phyloP scores from a whole-genome alignment of 2,888 invertebrate species.

The Lathronympha strigana region DNA sequence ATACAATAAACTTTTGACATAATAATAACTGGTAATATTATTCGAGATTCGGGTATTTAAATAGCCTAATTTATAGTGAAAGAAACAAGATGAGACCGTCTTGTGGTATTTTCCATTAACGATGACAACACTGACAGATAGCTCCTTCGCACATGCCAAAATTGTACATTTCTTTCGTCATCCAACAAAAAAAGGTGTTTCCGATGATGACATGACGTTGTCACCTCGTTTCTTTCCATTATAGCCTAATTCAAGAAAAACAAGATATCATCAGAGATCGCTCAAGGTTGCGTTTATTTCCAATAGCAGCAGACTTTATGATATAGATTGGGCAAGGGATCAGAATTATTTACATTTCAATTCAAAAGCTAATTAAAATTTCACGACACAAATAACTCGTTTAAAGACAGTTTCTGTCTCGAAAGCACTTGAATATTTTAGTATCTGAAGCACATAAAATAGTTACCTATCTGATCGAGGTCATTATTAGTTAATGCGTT shows the following conservation, averaged over 20 bases:
- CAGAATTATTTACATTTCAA: constrained; percentile 61
- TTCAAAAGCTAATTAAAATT: constrained; percentile 42
- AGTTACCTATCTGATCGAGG: constrained; percentile 45
- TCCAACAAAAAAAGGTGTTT: too few relatives aligned
- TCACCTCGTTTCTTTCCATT: too few relatives aligned
- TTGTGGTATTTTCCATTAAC: too few relatives aligned
- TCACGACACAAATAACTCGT: constrained; percentile 49
- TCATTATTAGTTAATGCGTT: constrained; percentile 46
- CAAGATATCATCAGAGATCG: too few relatives aligned
- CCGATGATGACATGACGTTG: too few relatives aligned
- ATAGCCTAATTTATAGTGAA: constrained; percentile 69
- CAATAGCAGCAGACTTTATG: constrained; percentile 57
- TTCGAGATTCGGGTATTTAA: constrained; percentile 65
- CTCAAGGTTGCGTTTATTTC: constrained; percentile 54
- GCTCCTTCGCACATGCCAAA: too few relatives aligned
- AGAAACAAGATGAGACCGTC: constrained; percentile 59
- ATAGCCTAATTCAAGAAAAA: background rate
- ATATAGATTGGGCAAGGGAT: constrained; percentile 59
- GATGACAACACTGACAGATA: too few relatives aligned
- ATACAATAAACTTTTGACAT: constrained; percentile 82
- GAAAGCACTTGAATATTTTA: constrained; percentile 72
- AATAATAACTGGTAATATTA: constrained; percentile 81
- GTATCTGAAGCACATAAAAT: constrained; percentile 50
- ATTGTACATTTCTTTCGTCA: too few relatives aligned
- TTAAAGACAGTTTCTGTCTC: constrained; percentile 77